phyloP scores from a whole-genome alignment of 2,888 invertebrate species.

The Chalcis sispes region DNA sequence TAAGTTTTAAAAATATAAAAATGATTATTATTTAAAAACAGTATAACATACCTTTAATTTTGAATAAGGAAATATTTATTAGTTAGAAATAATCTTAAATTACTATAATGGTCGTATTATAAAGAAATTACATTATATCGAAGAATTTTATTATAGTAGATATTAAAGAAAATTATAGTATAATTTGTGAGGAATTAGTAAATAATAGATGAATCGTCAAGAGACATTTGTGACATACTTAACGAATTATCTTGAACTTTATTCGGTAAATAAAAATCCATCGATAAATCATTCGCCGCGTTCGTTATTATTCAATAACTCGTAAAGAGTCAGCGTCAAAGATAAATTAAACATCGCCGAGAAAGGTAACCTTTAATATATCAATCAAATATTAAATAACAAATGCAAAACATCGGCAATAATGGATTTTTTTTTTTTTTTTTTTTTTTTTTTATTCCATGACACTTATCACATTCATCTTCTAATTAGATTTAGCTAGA shows the following conservation, averaged over 20 bases:
- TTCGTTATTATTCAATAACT: not conserved
- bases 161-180: constrained; percentile 12
- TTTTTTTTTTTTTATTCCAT: not conserved
- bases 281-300: not conserved
- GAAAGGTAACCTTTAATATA: not conserved
- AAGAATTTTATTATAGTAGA: not conserved
- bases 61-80: too few relatives aligned
- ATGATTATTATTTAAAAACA: too few relatives aligned
- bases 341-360: too few relatives aligned
- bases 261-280: not conserved
- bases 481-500: constrained; percentile 27
- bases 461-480: constrained; percentile 2
- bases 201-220: constrained; percentile 10
- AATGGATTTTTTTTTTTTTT: not conserved
- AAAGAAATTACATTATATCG: not conserved
- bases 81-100: not conserved
- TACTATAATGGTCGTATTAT: not conserved
- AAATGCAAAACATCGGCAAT: not conserved
- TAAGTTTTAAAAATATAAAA: too few relatives aligned
- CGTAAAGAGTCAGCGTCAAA: too few relatives aligned
- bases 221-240: too few relatives aligned
- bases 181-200: not conserved
- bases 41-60: too few relatives aligned
- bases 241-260: not conserved
- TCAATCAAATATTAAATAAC: not conserved